Conservation (phyloP, 2,797 vertebrate species). For the Acomys russatus region DNA sequence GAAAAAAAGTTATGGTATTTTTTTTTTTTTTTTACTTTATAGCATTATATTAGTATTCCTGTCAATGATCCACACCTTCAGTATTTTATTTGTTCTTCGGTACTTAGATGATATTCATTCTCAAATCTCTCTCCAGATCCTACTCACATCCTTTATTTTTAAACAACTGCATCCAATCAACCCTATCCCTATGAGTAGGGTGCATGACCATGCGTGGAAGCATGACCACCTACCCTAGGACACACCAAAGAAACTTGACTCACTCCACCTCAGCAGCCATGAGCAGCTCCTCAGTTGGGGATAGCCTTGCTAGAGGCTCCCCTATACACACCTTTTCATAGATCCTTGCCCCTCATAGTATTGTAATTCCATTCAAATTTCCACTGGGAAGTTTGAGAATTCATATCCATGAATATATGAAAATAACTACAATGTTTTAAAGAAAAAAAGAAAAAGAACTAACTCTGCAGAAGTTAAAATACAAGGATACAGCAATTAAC, state of each 20-base stretch:
- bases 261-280: background rate
- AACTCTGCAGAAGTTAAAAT: slow-evolving; percentile 23
- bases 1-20: too few relatives aligned
- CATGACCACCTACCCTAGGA: background rate
- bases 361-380: slow-evolving; percentile 23
- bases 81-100: background rate
- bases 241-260: background rate
- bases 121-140: background rate
- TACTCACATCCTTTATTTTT: too few relatives aligned
- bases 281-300: background rate
- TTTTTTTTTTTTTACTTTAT: slow-evolving; percentile 20
- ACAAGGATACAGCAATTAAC: background rate
- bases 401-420: background rate
- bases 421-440: slow-evolving; percentile 8
- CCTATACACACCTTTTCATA: background rate
- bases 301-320: background rate
- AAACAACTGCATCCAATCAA: background rate
- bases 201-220: too few relatives aligned
- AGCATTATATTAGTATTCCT: slow-evolving; percentile 22
- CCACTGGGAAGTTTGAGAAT: slow-evolving; percentile 15
- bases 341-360: background rate
- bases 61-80: background rate
- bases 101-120: background rate
- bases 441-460: background rate
- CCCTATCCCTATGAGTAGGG: background rate